Evolutionary conservation across 2,888 invertebrate genomes (phyloP), one percentile per base, ranked within the genome.

Genomic region (Hirudinaria manillensis): DNA sequence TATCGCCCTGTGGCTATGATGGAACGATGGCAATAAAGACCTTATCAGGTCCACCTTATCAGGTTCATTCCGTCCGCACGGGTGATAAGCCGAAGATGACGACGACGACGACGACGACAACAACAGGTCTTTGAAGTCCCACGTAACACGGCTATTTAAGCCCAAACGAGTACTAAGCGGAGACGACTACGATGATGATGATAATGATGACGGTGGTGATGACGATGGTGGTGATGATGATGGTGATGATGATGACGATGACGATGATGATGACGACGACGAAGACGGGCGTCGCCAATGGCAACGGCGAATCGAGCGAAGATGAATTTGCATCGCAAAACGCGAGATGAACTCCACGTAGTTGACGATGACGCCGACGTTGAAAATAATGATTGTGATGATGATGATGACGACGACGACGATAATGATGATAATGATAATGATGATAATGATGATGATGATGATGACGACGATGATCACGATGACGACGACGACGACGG

Each of bases 101-200:
- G 16, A 10, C 45, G 16, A 38, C n/a, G n/a, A n/a, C n/a, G n/a
- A n/a, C n/a, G n/a, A n/a, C n/a, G n/a, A n/a, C n/a, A n/a, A n/a
- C n/a, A n/a, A n/a, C n/a, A n/a, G n/a, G n/a, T n/a, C n/a, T n/a
- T n/a, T n/a, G n/a, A n/a, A n/a, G n/a, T n/a, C n/a, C n/a, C n/a
- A n/a, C n/a, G n/a, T n/a, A n/a, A n/a, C n/a, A n/a, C n/a, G n/a
- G n/a, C n/a, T n/a, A n/a, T n/a, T n/a, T n/a, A n/a, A n/a, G n/a
- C n/a, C n/a, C n/a, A n/a, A n/a, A n/a, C n/a, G n/a, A n/a, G n/a
- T n/a, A n/a, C n/a, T n/a, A n/a, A n/a, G n/a, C n/a, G n/a, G 45
- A 45, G 45, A 45, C 16, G 45, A 45, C 45, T n/a, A 72, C 81
- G 72, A 72, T 53, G 72, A 55, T 32, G 51, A 55, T 55, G 34